Evolutionary conservation across 2,113 vertebrate species (phyloP).

Genomic region (Aegotheles bennettii): DNA sequence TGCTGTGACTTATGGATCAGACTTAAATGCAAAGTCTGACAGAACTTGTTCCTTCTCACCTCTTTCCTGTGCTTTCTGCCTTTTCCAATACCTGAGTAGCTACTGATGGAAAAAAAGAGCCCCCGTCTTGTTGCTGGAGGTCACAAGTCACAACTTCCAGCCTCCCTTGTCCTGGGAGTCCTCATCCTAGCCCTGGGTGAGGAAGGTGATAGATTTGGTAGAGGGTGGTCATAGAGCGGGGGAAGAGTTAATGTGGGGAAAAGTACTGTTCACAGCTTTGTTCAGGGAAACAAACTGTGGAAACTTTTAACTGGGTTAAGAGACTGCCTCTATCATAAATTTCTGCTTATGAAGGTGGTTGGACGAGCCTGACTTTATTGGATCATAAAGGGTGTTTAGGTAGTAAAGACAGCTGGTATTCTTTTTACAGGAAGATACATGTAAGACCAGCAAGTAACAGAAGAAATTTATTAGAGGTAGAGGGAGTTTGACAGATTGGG

Average conservation of each 20-base stretch:
- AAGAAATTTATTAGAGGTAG: neutral
- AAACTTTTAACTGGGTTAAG: neutral
- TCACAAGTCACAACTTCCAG: neutral
- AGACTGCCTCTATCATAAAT: neutral
- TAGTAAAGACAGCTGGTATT: neutral
- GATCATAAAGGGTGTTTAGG: neutral
- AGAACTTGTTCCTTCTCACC: neutral
- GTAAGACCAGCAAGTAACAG: neutral
- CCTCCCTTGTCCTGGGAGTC: neutral
- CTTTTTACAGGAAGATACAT: neutral
- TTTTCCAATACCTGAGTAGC: neutral
- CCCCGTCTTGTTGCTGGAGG: neutral
- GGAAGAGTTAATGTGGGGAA: neutral
- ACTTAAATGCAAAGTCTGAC: neutral
- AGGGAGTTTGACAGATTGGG: neutral
- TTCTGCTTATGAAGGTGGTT: neutral
- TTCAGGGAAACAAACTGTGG: neutral
- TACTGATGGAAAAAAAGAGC: neutral
- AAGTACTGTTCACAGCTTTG: neutral
- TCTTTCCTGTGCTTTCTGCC: neutral
- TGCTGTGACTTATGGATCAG: neutral
- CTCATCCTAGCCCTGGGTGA: neutral
- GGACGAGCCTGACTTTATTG: neutral
- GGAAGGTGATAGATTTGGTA: neutral
- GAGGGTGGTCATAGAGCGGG: fast-evolving